Evolutionary conservation across 2,888 invertebrate species (phyloP).

Genomic region (Oxyscelio sp.): DNA sequence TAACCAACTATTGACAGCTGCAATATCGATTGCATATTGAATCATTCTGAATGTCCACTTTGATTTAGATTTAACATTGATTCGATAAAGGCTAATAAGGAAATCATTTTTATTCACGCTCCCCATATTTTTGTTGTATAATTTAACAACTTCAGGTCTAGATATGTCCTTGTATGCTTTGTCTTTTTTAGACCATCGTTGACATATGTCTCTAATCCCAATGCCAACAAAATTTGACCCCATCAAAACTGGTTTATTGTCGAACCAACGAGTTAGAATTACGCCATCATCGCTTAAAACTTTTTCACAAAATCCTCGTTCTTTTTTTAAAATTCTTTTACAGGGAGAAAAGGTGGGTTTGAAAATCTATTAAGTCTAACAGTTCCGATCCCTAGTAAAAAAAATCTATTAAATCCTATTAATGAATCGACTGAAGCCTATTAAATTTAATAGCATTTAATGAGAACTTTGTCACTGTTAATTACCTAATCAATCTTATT

Average conservation of each 20-base stretch:
- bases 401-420: too few species aligned
- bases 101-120: neutral
- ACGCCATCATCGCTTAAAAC: constrained; percentile 5
- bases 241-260: neutral
- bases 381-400: too few species aligned
- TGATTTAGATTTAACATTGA: constrained; percentile 8
- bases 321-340: constrained; percentile 9
- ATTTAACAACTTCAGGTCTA: neutral
- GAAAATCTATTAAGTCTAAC: constrained; percentile 2
- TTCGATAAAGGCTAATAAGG: neutral
- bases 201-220: constrained; percentile 2
- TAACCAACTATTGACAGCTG: constrained; percentile 3
- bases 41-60: constrained; percentile 36
- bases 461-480: too few species aligned
- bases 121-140: neutral
- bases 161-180: neutral
- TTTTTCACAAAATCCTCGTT: constrained; percentile 2
- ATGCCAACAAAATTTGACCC: constrained; percentile 7
- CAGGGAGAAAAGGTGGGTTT: constrained; percentile 2
- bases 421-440: too few species aligned
- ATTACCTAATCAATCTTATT: too few species aligned
- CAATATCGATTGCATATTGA: constrained; percentile 8
- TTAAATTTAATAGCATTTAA: too few species aligned
- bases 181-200: neutral
- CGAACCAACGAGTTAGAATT: constrained; percentile 9